Percentiles rank a stretch among this genome's conserved stretches.
These are phyloP conservation scores for Ophion costatus DNA, from an alignment of 2,888 invertebrate genomes.

Conservation along the genomic window DNA sequence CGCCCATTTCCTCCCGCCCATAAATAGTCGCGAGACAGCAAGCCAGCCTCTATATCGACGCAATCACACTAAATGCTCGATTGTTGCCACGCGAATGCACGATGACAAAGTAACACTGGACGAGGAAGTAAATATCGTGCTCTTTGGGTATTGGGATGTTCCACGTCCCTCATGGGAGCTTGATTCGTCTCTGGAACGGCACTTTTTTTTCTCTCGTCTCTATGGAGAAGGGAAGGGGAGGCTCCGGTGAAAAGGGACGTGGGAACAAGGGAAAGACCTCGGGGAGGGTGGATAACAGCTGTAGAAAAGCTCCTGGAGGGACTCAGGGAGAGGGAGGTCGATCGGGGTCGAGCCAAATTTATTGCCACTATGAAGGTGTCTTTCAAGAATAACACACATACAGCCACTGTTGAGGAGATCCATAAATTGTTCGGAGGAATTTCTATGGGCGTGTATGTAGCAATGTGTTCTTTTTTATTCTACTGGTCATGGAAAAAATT, in stretches of 20 bases:
- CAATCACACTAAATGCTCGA: conserved; percentile 74
- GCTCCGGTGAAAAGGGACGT: conserved; percentile 4
- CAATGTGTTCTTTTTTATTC: conserved; percentile 30
- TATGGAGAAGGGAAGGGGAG: conserved; percentile 36
- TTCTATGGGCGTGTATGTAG: conserved; percentile 39
- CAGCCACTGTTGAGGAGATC: conserved; percentile 20
- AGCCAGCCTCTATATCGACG: conserved; percentile 42
- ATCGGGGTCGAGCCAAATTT: conserved; percentile 60
- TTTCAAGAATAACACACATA: conserved; percentile 63
- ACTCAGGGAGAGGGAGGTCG: conserved; percentile 51
- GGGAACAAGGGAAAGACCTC: conserved; percentile 31
- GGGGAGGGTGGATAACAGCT: conserved; percentile 43
- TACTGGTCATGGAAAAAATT: conserved; percentile 54
- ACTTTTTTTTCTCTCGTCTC: conserved; percentile 53
- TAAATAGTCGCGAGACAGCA: conserved; percentile 53
- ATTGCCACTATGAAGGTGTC: conserved; percentile 64
- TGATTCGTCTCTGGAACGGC: conserved; percentile 10
- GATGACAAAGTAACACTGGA: conserved; percentile 71
- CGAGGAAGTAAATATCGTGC: conserved; percentile 63
- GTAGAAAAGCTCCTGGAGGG: conserved; percentile 38
- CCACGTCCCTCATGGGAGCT: conserved; percentile 28
- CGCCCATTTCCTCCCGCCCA: not conserved
- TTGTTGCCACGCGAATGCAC: conserved; percentile 73
- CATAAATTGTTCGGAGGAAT: conserved; percentile 57
- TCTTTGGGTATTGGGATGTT: conserved; percentile 43